Base-by-base conservation (phyloP, 2,113 vertebrate genomes). In the Notarius quadriscutis region DNA sequence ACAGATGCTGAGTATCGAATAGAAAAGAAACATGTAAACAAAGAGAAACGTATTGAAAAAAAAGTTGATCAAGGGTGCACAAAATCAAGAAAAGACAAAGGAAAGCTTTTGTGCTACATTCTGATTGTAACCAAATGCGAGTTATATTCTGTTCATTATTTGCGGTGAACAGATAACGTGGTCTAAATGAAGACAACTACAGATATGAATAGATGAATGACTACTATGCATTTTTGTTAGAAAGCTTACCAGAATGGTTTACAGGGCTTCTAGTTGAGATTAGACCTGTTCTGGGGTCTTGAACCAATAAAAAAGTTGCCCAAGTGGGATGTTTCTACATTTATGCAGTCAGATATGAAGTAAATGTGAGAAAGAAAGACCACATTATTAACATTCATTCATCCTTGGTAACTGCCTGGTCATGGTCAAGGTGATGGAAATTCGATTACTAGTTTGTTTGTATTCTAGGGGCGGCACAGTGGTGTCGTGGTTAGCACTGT, bases 11-110 rank as follows among this genome's bases (percentile, higher is more conserved):
- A 84, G 92, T 90, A 86, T 87, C 74, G 81, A 85, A 91, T 88
- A 84, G 84, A 91, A 91, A 89, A 69, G 83, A 90, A 92, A 93
- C 85, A 90, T 65, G 81, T 80, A 88, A 57, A 90, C 84, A 87
- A 88, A 87, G 71, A 84, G 27, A 1, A 30, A 80, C 2, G 0
- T 1, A 4, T 15, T 1, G 50, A 18, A 51, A 79, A 15, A 15
- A 80, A 58, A 20, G 15, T 8, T 17, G 12, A n/a, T n/a, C 50
- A 2, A 15, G 20, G 60, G 77, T 93, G 90, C 69, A 60, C 84
- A 91, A 88, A 83, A 84, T 81, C 89, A 91, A 91, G 92, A 86
- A 84, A 62, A 67, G 89, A 82, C 91, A 60, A 84, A 75, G 82
- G 63, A 41, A 85, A 84, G 18, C 48, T 75, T 41, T 48, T 41